Evolutionary conservation across 92 coral and sea anemone species (phyloP).

Genomic region (Chrysogorgia sp.): DNA sequence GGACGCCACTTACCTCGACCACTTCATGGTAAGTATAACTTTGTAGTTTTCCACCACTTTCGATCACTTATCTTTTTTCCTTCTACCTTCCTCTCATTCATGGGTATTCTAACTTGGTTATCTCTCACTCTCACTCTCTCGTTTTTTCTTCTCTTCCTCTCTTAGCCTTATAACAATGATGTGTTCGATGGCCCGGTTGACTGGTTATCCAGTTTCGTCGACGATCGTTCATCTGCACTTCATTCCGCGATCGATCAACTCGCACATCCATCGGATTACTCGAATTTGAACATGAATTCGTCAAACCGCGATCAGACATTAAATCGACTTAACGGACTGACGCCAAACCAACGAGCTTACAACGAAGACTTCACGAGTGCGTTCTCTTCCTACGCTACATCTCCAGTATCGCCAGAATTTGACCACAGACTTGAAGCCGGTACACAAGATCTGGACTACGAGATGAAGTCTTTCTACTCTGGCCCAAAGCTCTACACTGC

Average conservation of each 20-base stretch:
- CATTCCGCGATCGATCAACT: conserved; percentile 50
- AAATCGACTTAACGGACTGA: conserved; percentile 23
- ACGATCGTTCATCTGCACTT: conserved; percentile 69
- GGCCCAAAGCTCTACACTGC: neutral
- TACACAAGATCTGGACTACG: conserved; percentile 11
- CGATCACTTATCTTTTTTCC: no score
- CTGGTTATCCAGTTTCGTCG: conserved; percentile 94
- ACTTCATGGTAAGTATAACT: conserved; percentile 16
- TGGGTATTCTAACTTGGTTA: no score
- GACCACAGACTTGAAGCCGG: conserved; percentile 27
- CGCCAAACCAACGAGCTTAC: neutral
- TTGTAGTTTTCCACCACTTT: neutral
- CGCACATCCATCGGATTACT: neutral
- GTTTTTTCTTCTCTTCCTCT: neutral
- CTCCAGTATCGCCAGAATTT: conserved; percentile 11
- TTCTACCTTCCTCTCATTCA: no score
- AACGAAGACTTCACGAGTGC: conserved; percentile 1
- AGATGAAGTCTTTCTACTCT: conserved; percentile 36
- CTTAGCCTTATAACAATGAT: conserved; percentile 65
- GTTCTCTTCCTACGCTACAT: neutral
- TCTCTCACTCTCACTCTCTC: neutral
- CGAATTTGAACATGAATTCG: conserved; percentile 1
- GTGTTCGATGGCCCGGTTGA: conserved; percentile 88
- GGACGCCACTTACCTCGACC: conserved; percentile 25
- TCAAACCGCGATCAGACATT: conserved; percentile 29